phyloP scores from a whole-genome alignment of 2,797 vertebrate species.

The Huso huso region DNA sequence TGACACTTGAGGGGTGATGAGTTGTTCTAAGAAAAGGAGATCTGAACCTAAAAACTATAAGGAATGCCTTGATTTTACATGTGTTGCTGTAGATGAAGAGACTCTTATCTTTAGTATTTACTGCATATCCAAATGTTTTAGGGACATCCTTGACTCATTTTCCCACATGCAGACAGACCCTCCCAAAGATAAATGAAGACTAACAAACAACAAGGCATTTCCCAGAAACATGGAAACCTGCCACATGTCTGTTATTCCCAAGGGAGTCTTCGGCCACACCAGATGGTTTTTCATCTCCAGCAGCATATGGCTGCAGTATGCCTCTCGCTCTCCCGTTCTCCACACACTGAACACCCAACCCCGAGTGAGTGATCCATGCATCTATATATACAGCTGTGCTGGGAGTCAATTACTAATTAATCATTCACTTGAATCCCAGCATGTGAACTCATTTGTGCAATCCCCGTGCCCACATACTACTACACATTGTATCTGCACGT shows the following conservation, averaged over 20 bases:
- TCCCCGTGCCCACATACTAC: no score
- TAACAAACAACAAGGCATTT: conserved; percentile 13
- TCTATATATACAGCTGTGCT: no score
- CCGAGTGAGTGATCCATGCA: no score
- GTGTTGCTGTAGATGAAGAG: conserved; percentile 16
- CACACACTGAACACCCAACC: no score
- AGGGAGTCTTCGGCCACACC: background rate
- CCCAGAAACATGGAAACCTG: background rate
- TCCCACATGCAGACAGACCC: conserved; percentile 17
- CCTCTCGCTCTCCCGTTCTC: no score
- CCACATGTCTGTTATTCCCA: conserved; percentile 4
- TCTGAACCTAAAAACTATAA: conserved; percentile 16
- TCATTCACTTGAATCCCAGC: no score
- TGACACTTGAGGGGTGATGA: no score
- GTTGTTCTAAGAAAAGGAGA: no score
- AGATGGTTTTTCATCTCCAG: background rate
- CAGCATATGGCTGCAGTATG: background rate
- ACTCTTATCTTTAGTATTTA: background rate
- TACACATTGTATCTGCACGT: no score
- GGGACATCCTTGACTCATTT: conserved; percentile 9
- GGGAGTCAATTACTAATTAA: no score
- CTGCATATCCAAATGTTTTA: conserved; percentile 20
- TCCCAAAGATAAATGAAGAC: conserved; percentile 12
- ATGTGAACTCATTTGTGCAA: no score
- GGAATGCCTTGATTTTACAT: conserved; percentile 9